phyloP scores from a whole-genome alignment of 1,140 invertebrate species.

The Anastrepha ludens region DNA sequence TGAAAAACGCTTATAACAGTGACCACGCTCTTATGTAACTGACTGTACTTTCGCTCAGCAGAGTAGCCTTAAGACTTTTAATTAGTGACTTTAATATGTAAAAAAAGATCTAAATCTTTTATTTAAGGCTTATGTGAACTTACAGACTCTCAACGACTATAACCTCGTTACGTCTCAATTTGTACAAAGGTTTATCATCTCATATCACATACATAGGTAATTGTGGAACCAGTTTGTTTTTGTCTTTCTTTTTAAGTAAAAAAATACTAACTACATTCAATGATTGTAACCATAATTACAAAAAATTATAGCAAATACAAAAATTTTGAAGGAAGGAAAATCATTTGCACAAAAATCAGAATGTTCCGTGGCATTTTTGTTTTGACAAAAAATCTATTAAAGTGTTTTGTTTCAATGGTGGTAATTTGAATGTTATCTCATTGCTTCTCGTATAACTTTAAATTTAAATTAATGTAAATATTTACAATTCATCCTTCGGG shows the following conservation, averaged over 20 bases:
- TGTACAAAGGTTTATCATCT: background rate
- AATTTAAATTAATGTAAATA: conserved; percentile 54
- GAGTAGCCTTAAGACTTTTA: too few relatives aligned
- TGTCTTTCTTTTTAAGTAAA: background rate
- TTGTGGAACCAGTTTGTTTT: background rate
- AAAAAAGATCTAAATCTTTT: too few relatives aligned
- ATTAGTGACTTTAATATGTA: too few relatives aligned
- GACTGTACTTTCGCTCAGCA: too few relatives aligned
- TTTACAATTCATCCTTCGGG: conserved; percentile 73
- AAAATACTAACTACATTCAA: conserved; percentile 32
- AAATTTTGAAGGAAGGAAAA: conserved; percentile 27
- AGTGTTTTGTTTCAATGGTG: conserved; percentile 48
- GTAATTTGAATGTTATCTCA: conserved; percentile 42
- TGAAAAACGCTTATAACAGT: too few relatives aligned
- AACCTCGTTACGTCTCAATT: background rate
- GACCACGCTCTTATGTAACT: too few relatives aligned
- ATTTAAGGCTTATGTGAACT: background rate
- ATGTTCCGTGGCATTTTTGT: conserved; percentile 41
- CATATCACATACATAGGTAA: background rate
- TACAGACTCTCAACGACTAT: background rate
- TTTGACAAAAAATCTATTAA: conserved; percentile 43
- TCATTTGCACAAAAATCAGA: conserved; percentile 41
- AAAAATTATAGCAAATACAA: conserved; percentile 36
- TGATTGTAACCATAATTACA: conserved; percentile 11
- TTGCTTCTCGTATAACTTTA: conserved; percentile 3